A percentile compares a stretch with the other conserved stretches of the same genome.
Evolutionary conservation across 2,888 invertebrate species (phyloP).

Genomic region (Drosophila putrida): DNA sequence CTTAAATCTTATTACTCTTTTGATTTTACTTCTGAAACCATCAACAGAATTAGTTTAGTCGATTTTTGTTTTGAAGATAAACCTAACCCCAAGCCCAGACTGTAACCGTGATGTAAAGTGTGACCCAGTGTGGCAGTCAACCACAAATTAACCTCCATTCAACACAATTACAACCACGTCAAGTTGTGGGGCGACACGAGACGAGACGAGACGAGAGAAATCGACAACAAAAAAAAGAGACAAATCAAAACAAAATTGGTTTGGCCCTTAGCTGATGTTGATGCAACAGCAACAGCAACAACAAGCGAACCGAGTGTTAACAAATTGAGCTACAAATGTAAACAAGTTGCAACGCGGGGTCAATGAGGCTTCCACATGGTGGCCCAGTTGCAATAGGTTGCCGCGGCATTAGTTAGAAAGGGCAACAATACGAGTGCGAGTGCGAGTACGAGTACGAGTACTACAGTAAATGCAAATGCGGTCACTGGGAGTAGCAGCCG

Average conservation of each 20-base stretch:
- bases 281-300: slow-evolving; percentile 13
- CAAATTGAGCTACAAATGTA: slow-evolving; percentile 53
- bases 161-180: slow-evolving; percentile 56
- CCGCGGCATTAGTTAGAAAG: slow-evolving; percentile 38
- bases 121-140: slow-evolving; percentile 67
- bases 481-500: slow-evolving; percentile 34
- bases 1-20: background rate
- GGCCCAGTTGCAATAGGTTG: slow-evolving; percentile 33
- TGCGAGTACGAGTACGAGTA: background rate
- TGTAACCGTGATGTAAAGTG: slow-evolving; percentile 40
- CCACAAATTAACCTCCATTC: slow-evolving; percentile 77
- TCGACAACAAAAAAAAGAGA: slow-evolving; percentile 9
- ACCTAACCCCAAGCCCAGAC: slow-evolving; percentile 4
- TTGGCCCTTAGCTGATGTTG: slow-evolving; percentile 44
- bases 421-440: slow-evolving; percentile 32
- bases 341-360: slow-evolving; percentile 57
- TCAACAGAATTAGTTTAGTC: slow-evolving; percentile 2
- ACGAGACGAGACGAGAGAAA: slow-evolving; percentile 4
- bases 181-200: slow-evolving; percentile 23
- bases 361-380: slow-evolving; percentile 44
- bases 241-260: slow-evolving; percentile 62
- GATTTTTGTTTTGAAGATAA: background rate
- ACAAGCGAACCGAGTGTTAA: slow-evolving; percentile 37
- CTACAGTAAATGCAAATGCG: slow-evolving; percentile 28
- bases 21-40: slow-evolving; percentile 1